Evolutionary conservation across 2,888 invertebrate species (phyloP), one percentile per base, ranked within the genome.

Genomic region (Siphlonurus alternatus): DNA sequence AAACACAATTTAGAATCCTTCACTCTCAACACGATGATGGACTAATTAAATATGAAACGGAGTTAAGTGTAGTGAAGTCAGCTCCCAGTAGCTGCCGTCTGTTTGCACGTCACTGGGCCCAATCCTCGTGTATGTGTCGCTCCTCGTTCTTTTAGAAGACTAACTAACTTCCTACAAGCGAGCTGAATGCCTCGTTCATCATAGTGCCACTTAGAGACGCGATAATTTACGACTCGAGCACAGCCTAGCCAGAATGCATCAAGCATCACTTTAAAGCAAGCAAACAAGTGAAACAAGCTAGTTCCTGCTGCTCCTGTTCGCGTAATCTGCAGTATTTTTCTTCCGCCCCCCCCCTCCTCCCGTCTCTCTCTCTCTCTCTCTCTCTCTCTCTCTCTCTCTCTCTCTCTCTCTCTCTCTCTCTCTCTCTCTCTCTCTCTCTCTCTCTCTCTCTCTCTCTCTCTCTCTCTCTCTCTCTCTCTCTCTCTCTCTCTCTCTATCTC

Each of bases 351-450:
- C 24, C 19, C 38, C 25, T 10, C 23, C 15, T 10, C 2, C 61
- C 38, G 19, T 22, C n/a, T 76, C 38, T 20, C 53, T 61, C 53
- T 61, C 22, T 54, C 20, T 38, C 7, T 59, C 18, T 25, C 24
- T 56, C 68, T 66, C 53, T 25, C 63, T 63, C 19, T 3, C 59
- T 62, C 62, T 62, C 62, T 62, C 25, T 24, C 23, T n/a, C 54
- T 63, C 63, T 63, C 53, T 63, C 63, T 63, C 63, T 63, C 63
- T 63, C 63, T 51, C 19, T 18, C 63, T 64, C 18, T 65, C 64
- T 38, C 38, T 38, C 38, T 38, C 38, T 38, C 38, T 38, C 38
- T 38, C 38, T 38, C 38, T 38, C 38, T 38, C 38, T 38, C 38
- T 38, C 38, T 38, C 38, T 38, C 38, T 38, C 38, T 38, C 38